Conservation (phyloP, 30 jellyfish, hydroid and myxozoan species). For the Nemopilema nomurai region DNA sequence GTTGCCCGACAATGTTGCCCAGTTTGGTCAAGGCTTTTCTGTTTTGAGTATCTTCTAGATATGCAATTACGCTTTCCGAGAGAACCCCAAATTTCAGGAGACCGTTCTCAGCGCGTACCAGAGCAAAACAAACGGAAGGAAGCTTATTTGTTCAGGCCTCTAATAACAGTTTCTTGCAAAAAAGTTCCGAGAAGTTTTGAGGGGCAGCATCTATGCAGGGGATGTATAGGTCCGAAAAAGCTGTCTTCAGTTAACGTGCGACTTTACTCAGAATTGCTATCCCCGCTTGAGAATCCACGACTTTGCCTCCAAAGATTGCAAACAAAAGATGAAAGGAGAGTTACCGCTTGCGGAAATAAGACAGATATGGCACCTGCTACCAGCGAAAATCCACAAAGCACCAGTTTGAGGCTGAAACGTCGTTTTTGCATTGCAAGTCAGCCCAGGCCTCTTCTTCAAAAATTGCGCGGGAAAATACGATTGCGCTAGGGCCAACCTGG, state of each 20-base stretch:
- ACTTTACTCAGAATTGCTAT: background rate
- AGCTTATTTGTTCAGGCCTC: too few relatives aligned
- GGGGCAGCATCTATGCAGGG: too few relatives aligned
- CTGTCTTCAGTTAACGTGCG: background rate
- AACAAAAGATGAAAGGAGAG: background rate
- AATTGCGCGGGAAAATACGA: slow-evolving; percentile 63
- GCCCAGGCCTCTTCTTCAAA: slow-evolving; percentile 34
- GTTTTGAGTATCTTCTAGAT: too few relatives aligned
- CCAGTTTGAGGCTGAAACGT: background rate
- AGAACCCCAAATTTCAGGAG: too few relatives aligned
- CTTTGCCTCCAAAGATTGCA: background rate
- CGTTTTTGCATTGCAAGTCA: background rate
- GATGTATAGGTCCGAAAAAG: too few relatives aligned
- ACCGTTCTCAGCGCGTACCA: too few relatives aligned
- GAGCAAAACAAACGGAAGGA: too few relatives aligned
- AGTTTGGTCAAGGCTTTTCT: too few relatives aligned
- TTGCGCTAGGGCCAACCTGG: slow-evolving; percentile 17
- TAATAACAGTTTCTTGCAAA: too few relatives aligned
- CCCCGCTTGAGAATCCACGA: background rate
- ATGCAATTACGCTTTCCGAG: too few relatives aligned
- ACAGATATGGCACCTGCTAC: background rate
- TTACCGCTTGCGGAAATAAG: background rate
- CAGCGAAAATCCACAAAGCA: background rate
- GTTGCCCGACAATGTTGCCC: too few relatives aligned
- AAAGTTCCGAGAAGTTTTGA: too few relatives aligned